Base-by-base conservation (phyloP, 2,797 vertebrate genomes). In the Gymnocypris eckloni region DNA sequence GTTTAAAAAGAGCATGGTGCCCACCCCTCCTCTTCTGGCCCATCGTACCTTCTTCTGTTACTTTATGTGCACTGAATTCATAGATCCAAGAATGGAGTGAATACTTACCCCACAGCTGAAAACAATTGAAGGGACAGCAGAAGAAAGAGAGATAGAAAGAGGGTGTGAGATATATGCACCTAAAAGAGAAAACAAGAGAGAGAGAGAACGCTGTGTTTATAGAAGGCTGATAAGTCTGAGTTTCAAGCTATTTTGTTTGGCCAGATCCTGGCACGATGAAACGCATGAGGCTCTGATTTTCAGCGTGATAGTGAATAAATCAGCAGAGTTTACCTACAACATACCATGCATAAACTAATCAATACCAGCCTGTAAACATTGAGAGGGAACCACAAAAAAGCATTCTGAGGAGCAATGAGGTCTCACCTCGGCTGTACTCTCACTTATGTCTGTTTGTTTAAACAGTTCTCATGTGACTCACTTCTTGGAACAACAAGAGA, bases 21-120 rank as follows among this genome's bases (percentile, higher is more conserved):
- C 48, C 43, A 61, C 28, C n/a, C 66, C 64, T 61, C 22, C 76
- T 67, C 73, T 67, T 81, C 77, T 59, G 56, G 88, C 85, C 79
- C 88, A 71, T 79, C 22, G 43, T 77, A 72, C 28, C 48, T 79
- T 83, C 50, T 77, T 59, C 87, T 88, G 54, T 76, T 72, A 66
- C 28, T 79, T 80, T 50, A 48, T 7, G n/a, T 5, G 67, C 28
- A 64, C 72, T 66, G 83, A 88, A 88, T 90, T 33, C 64, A 50
- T 28, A 81, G 83, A 81, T 80, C 56, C 91, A 93, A 89, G 91
- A 85, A 90, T 92, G 91, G 88, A 93, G 90, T 89, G 91, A 94
- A 94, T 94, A 94, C n/a, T 79, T 79, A 18, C 13, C 39, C 79
- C 87, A 93, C 94, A 95, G 94, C 93, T 94, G 94, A 95, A 94